Evolutionary conservation across 1,140 invertebrate genomes (phyloP).

Genomic region (Gryon sp.): DNA sequence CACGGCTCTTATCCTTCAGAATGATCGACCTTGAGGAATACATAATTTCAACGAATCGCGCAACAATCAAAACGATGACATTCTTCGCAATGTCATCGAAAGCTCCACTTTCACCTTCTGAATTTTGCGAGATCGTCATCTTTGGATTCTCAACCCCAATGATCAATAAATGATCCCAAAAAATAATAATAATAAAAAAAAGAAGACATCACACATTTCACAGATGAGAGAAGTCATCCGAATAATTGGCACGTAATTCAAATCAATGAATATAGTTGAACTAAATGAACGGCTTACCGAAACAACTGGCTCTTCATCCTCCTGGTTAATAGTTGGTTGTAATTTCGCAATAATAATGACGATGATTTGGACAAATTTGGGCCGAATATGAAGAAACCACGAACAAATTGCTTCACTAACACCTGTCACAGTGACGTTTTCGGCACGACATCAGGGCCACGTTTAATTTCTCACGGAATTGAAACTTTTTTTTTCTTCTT

Average conservation of each 20-base stretch:
- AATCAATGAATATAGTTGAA: too few relatives aligned
- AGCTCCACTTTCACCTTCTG: slow-evolving; percentile 52
- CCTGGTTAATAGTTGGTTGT: too few relatives aligned
- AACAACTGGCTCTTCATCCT: slow-evolving; percentile 57
- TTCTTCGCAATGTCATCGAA: slow-evolving; percentile 30
- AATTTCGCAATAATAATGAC: too few relatives aligned
- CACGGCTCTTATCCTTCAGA: slow-evolving; percentile 3
- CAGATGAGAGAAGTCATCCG: too few relatives aligned
- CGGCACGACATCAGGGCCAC: slow-evolving; percentile 46
- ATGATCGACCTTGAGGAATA: slow-evolving; percentile 46
- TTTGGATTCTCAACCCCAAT: background rate
- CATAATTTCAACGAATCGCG: slow-evolving; percentile 10
- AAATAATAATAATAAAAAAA: too few relatives aligned
- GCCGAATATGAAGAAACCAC: slow-evolving; percentile 18
- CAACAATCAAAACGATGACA: slow-evolving; percentile 28
- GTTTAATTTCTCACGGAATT: slow-evolving; percentile 17
- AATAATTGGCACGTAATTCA: too few relatives aligned
- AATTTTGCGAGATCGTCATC: background rate
- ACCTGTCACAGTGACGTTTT: slow-evolving; percentile 39
- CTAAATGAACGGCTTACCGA: too few relatives aligned
- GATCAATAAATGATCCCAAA: background rate
- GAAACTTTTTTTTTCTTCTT: too few relatives aligned
- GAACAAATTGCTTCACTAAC: slow-evolving; percentile 44
- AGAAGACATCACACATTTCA: too few relatives aligned
- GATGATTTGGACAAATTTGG: slow-evolving; percentile 14